These are phyloP conservation scores for Sthenelais limicola DNA, from an alignment of 2,888 invertebrate species.

Conservation along the genomic window DNA sequence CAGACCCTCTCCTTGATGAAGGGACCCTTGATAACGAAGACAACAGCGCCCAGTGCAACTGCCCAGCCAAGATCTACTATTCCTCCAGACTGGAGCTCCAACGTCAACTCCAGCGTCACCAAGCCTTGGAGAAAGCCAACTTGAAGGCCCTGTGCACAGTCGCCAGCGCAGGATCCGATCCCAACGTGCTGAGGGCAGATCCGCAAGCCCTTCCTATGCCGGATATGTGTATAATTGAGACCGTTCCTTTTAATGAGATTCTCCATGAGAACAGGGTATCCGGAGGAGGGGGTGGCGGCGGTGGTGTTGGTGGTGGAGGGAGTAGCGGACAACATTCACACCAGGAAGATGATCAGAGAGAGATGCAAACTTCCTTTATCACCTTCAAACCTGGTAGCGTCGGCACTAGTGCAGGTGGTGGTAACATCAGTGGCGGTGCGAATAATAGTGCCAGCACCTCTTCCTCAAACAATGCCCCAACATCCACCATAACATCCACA, in stretches of 20 bases:
- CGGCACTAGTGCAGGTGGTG: neutral
- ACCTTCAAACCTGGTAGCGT: slow-evolving; percentile 26
- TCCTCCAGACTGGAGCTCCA: slow-evolving; percentile 34
- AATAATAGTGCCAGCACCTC: neutral
- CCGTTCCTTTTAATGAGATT: slow-evolving; percentile 22
- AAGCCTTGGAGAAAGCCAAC: slow-evolving; percentile 21
- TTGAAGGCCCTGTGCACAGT: neutral
- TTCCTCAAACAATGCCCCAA: no score
- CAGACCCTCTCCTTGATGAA: slow-evolving; percentile 40
- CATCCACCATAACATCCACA: no score
- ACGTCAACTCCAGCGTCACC: slow-evolving; percentile 15
- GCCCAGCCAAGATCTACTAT: slow-evolving; percentile 40
- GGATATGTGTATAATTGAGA: slow-evolving; percentile 40
- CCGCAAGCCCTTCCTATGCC: slow-evolving; percentile 29
- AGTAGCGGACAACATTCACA: slow-evolving; percentile 1
- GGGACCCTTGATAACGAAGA: slow-evolving; percentile 38
- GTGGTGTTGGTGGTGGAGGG: slow-evolving; percentile 6
- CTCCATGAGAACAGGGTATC: neutral
- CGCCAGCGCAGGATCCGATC: neutral
- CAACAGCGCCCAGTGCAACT: slow-evolving; percentile 40
- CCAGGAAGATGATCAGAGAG: slow-evolving; percentile 23
- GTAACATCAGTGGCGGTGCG: neutral
- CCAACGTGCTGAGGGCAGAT: slow-evolving; percentile 21
- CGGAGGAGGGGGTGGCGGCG: neutral
- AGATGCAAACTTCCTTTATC: slow-evolving; percentile 39